These are phyloP conservation scores for Perizoma flavofasciatum DNA, from an alignment of 2,888 invertebrate species.

Conservation along the genomic window DNA sequence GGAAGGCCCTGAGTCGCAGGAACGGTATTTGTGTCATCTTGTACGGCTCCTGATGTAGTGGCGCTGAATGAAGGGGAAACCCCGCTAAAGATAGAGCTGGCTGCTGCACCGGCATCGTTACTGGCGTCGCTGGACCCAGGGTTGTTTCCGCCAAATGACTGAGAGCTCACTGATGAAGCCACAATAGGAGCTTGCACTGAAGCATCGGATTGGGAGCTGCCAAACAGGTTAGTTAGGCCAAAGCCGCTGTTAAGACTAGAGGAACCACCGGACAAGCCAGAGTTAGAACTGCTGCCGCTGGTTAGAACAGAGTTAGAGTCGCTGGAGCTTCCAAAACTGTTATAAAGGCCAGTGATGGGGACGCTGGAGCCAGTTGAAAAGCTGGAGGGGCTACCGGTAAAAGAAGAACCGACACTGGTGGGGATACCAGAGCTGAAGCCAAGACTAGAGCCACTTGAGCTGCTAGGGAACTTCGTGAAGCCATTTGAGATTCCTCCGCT, in stretches of 20 bases:
- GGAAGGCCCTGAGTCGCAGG: slow-evolving; percentile 74
- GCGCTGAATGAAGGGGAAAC: slow-evolving; percentile 36
- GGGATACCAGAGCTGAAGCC: slow-evolving; percentile 7
- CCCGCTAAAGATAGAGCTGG: slow-evolving; percentile 31
- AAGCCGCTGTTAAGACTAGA: slow-evolving; percentile 18
- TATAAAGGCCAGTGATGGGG: not conserved
- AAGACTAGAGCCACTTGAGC: slow-evolving; percentile 11
- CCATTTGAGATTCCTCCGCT: slow-evolving; percentile 20
- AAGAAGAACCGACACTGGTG: slow-evolving; percentile 4
- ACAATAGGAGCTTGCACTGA: slow-evolving; percentile 14
- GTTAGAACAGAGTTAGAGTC: slow-evolving; percentile 2
- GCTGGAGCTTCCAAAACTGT: not conserved
- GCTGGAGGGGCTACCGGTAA: not conserved
- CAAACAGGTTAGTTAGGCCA: slow-evolving; percentile 19
- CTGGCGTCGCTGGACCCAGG: slow-evolving; percentile 3
- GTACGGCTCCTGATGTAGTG: slow-evolving; percentile 43
- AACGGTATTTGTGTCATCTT: slow-evolving; percentile 50
- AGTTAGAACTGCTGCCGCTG: slow-evolving; percentile 8
- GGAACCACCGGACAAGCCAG: slow-evolving; percentile 9
- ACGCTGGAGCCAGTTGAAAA: slow-evolving; percentile 3
- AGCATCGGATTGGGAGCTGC: slow-evolving; percentile 22
- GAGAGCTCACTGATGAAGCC: slow-evolving; percentile 14
- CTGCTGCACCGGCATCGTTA: slow-evolving; percentile 12
- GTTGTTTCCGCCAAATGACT: slow-evolving; percentile 11
- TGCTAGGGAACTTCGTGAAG: slow-evolving; percentile 10